Conservation (phyloP, 2,888 invertebrate species). For the Encarsia formosa region DNA sequence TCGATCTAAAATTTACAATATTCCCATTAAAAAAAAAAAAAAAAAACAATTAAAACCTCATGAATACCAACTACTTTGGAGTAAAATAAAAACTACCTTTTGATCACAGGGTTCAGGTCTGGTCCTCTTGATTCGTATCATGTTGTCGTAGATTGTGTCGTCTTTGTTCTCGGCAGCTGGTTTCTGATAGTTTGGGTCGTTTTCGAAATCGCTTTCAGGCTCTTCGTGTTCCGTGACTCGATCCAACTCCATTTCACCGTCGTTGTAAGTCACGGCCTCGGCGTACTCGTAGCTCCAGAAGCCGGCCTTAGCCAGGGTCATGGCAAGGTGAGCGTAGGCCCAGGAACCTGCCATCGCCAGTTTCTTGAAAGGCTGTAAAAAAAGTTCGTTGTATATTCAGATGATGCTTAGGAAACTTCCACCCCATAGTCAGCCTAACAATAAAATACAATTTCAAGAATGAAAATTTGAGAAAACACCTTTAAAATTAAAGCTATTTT, state of each 20-base stretch:
- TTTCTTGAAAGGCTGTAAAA: constrained; percentile 41
- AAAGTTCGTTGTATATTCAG: too few relatives aligned
- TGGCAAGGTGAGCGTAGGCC: constrained; percentile 40
- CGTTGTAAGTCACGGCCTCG: constrained; percentile 37
- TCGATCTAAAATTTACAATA: constrained; percentile 37
- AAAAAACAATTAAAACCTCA: constrained; percentile 7
- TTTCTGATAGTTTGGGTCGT: constrained; percentile 35
- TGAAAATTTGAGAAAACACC: too few relatives aligned
- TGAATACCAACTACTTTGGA: too few relatives aligned
- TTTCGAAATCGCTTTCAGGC: constrained; percentile 23
- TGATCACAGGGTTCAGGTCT: constrained; percentile 82
- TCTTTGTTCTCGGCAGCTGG: constrained; percentile 50
- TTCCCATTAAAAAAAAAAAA: not conserved
- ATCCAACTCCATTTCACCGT: constrained; percentile 32
- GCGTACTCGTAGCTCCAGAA: constrained; percentile 40
- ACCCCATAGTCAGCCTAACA: too few relatives aligned
- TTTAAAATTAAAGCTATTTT: too few relatives aligned
- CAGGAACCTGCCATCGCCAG: constrained; percentile 38
- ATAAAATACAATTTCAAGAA: too few relatives aligned
- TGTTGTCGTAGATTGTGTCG: constrained; percentile 59
- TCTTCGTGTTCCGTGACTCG: constrained; percentile 31
- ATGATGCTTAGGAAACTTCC: too few relatives aligned
- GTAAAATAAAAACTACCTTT: too few relatives aligned
- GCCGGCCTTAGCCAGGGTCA: constrained; percentile 41
- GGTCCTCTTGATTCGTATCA: constrained; percentile 70